These are phyloP conservation scores for Micronisus gabar DNA, from an alignment of 2,113 vertebrate genomes.

Conservation along the genomic window DNA sequence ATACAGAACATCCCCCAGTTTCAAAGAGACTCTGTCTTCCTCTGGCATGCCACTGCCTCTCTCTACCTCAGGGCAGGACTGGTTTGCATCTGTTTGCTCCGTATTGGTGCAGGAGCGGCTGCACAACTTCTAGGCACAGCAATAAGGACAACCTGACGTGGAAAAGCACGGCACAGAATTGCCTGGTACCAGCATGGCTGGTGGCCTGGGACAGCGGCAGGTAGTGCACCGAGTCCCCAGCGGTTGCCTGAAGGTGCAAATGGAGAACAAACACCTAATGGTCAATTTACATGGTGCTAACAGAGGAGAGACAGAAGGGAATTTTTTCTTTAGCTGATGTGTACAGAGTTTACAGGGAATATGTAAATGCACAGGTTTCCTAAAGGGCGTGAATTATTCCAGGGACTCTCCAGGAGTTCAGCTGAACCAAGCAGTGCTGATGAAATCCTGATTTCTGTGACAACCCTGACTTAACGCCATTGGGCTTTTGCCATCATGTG, in stretches of 20 bases:
- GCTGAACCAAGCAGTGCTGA: background rate
- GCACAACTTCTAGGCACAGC: background rate
- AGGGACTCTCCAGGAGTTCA: background rate
- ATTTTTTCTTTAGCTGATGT: background rate
- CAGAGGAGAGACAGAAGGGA: background rate
- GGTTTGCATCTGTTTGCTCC: background rate
- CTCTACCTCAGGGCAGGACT: background rate
- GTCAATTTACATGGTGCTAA: background rate
- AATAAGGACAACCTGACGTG: background rate
- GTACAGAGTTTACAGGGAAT: too few species aligned
- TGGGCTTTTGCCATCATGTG: background rate
- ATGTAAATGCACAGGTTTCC: background rate
- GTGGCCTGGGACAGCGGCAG: background rate
- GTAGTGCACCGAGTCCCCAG: background rate
- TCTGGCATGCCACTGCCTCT: background rate
- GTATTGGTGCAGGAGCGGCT: background rate
- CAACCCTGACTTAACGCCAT: background rate
- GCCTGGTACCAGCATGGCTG: accelerated
- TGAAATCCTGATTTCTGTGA: background rate
- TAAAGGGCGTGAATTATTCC: background rate
- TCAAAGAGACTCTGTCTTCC: background rate
- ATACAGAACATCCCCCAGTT: background rate
- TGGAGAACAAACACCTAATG: background rate
- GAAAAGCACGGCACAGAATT: accelerated
- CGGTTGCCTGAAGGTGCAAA: background rate